These are phyloP conservation scores for Chinchilla lanigera DNA, from an alignment of 2,113 vertebrate species.

Conservation along the genomic window DNA sequence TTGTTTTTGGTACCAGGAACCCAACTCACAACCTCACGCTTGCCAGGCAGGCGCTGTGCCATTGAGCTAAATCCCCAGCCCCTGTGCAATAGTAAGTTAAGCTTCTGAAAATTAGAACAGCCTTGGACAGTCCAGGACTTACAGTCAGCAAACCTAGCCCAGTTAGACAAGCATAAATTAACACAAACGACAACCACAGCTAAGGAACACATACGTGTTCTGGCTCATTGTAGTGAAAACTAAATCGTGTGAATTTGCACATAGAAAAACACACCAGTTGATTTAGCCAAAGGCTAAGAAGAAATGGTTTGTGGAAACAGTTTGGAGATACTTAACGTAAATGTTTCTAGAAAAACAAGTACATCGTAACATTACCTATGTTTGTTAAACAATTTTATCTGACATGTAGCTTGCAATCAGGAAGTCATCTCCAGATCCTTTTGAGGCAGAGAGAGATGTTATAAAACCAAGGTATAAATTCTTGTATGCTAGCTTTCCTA, in stretches of 20 bases:
- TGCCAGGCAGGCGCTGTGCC: no score
- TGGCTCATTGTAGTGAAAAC: conserved; percentile 21
- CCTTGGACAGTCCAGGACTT: not conserved
- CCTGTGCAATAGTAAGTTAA: not conserved
- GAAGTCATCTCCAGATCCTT: not conserved
- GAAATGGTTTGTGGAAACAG: not conserved
- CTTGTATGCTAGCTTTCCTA: not conserved
- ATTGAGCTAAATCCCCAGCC: no score
- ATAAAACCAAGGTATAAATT: not conserved
- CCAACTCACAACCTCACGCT: no score
- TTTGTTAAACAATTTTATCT: not conserved
- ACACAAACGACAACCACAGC: not conserved
- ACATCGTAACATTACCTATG: not conserved
- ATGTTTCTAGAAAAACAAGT: not conserved
- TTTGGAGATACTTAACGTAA: not conserved
- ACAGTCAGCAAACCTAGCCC: not conserved
- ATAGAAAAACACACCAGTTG: not conserved
- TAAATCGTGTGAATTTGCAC: not conserved
- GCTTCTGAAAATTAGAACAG: not conserved
- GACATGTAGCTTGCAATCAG: not conserved
- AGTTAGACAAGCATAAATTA: not conserved
- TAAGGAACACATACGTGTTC: not conserved
- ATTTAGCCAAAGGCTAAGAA: conserved; percentile 9
- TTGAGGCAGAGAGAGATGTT: not conserved
- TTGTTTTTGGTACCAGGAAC: no score